These are phyloP conservation scores for Enteromius unitaeniatus DNA, from an alignment of 2,797 vertebrate species.

Conservation along the genomic window DNA sequence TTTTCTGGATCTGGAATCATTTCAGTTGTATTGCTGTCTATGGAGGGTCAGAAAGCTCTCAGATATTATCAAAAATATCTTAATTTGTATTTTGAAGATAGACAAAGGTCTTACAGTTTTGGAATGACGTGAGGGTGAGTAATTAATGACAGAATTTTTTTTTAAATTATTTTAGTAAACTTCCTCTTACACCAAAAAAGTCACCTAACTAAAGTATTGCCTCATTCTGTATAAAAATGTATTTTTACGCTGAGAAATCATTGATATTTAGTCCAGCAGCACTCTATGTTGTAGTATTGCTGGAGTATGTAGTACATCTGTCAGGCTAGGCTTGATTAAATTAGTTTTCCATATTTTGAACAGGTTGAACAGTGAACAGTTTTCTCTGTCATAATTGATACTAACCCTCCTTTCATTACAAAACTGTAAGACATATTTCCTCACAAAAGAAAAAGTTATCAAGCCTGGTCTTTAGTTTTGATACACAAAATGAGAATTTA, in stretches of 20 bases:
- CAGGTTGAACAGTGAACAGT: background rate
- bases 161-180: too few relatives aligned
- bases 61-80: too few relatives aligned
- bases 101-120: too few relatives aligned
- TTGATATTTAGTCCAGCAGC: background rate
- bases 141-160: too few relatives aligned
- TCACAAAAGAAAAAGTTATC: background rate
- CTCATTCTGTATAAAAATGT: background rate
- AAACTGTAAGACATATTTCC: background rate
- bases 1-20: too few relatives aligned
- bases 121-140: too few relatives aligned
- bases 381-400: background rate
- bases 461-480: background rate
- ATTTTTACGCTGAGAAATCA: background rate
- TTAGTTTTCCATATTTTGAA: background rate
- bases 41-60: too few relatives aligned
- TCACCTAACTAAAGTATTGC: too few relatives aligned
- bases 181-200: too few relatives aligned
- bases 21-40: too few relatives aligned
- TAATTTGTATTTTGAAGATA: too few relatives aligned
- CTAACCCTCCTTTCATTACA: background rate
- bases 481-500: background rate
- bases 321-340: background rate
- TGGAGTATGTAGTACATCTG: background rate
- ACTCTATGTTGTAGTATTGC: background rate